Evolutionary conservation across 2,888 invertebrate species (phyloP), one percentile per base, ranked within the genome.

Genomic region (Lycia hirtaria): DNA sequence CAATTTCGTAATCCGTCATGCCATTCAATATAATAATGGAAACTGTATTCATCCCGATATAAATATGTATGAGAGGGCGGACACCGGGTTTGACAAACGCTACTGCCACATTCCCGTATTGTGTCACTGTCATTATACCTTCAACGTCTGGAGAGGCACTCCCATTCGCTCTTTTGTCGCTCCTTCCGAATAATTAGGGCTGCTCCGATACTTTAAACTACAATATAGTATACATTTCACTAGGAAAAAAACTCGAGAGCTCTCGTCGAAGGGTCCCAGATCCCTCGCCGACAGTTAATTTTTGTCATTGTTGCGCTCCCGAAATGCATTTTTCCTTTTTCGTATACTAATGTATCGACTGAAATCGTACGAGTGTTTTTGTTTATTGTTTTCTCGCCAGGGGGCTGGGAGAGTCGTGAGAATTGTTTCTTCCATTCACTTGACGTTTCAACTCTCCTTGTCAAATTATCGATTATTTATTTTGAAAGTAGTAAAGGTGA

Each of bases 101-200:
- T 84, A 83, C 88, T 78, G 81, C 71, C 61, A 71, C 71, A 73
- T 77, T 78, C 78, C 81, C 72, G 74, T 80, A 84, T 87, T 87
- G 83, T 87, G 78, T 78, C 68, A 75, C 83, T 69, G 80, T 83
- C 85, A 84, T 87, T 85, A 85, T 81, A 58, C 73, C 78, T 80
- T 79, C 80, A 77, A 76, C 78, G 70, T 78, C 79, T 82, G 76
- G 81, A 87, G 77, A 67, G 78, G 77, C 82, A 85, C 88, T 84
- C 84, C 87, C 83, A 83, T 82, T 81, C 74, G 74, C 72, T 79
- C 78, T 75, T 85, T 89, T 89, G 89, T 89, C 72, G 85, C 82
- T 83, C 80, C 84, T 88, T 88, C 88, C 88, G 88, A 88, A 91
- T 91, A 90, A 90, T 91, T 91, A 89, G 83, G 82, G 72, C 83